Conservation (phyloP, 2,888 invertebrate genomes). For the Sycophila texana region DNA sequence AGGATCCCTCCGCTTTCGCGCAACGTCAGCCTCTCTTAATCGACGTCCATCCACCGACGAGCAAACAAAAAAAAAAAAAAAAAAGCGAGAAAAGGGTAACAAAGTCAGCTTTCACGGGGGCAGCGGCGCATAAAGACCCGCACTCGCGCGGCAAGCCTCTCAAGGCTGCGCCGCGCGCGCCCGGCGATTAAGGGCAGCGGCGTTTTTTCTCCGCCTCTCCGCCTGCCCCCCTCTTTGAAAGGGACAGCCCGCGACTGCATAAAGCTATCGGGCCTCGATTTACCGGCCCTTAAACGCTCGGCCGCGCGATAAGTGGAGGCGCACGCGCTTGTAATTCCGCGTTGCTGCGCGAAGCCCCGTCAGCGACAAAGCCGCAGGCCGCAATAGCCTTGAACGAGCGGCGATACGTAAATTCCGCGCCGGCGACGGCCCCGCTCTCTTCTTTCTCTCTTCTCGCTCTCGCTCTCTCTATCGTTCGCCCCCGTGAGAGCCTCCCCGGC, state of each 20-base stretch:
- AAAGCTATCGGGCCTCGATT: constrained; percentile 45
- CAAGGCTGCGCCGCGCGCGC: too few relatives aligned
- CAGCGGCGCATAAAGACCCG: too few relatives aligned
- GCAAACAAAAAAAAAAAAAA: too few relatives aligned
- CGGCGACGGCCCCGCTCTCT: constrained; percentile 42
- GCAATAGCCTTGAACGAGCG: constrained; percentile 61
- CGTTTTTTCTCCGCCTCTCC: too few relatives aligned
- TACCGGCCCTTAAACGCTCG: constrained; percentile 43
- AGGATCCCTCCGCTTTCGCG: too few relatives aligned
- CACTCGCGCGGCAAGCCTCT: too few relatives aligned
- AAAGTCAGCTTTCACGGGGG: too few relatives aligned
- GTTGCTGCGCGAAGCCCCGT: constrained; percentile 22
- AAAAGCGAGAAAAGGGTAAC: too few relatives aligned
- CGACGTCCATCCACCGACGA: too few relatives aligned
- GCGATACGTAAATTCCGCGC: constrained; percentile 62
- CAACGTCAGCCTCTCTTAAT: too few relatives aligned
- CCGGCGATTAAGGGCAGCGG: too few relatives aligned
- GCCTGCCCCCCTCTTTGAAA: too few relatives aligned
- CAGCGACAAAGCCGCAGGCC: constrained; percentile 47
- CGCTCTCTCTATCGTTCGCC: background rate
- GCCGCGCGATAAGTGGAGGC: background rate
- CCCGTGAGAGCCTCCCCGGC: constrained; percentile 50
- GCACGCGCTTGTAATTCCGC: constrained; percentile 35
- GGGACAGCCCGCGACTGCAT: constrained; percentile 16
- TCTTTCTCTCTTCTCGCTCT: background rate